Base-by-base conservation (phyloP, 2,113 vertebrate species). In the Empidonax traillii region DNA sequence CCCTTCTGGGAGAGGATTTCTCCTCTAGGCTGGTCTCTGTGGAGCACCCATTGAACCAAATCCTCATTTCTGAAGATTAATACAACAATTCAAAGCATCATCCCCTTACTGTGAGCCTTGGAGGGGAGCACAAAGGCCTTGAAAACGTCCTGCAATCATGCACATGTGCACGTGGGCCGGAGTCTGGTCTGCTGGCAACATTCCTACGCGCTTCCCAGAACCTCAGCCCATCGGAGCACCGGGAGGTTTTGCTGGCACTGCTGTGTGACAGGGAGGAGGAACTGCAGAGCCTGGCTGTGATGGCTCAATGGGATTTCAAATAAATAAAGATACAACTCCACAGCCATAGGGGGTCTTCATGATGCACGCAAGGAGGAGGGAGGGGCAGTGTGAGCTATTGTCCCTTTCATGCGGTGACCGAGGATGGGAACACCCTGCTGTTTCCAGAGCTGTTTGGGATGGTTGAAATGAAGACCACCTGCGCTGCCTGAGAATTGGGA, bases 391-490 rank as follows among this genome's bases (percentile, higher is more conserved):
- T 43, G 69, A 94, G 41, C 89, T 84, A 94, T 7, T 44, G 85
- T 9, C 74, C 41, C 52, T 37, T 43, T 61, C 61, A 17, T 14
- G 27, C 8, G 41, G 51, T 14, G 31, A 68, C 51, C 0, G 2
- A 88, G 52, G 66, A 37, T 53, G 62, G 73, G 47, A 90, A 88
- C 12, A 2, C 14, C 83, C 69, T n/a, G 74, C 91, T 83, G 81
- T 18, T 96, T 55, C 85, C 79, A 92, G 68, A 69, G 74, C 76
- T 87, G 74, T 78, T 81, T 52, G 55, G 44, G 88, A 82, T 66
- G 68, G 68, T 43, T 53, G 76, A 87, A 90, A 68, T 14, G 72
- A 95, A 82, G 92, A 94, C 91, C 96, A 96, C 95, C 92, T 95
- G 94, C 5, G 0, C 79, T 78, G 89, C 69, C 46, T 63, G 71